Conservation (phyloP, 1,140 invertebrate species). For the Asobara japonica region DNA sequence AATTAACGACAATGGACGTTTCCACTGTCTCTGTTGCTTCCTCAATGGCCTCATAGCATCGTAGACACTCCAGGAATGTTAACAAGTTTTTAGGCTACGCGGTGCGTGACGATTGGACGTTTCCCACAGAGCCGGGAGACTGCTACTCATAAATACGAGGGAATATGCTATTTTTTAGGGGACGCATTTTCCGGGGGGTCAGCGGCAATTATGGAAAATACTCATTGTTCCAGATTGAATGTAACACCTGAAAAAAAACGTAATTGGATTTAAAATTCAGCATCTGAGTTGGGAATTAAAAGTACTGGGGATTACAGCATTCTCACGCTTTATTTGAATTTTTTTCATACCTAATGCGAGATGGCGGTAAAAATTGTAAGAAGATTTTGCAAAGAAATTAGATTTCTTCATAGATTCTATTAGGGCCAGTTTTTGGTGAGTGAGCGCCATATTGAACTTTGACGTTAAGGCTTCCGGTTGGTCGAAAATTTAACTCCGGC, state of each 20-base stretch:
- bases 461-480: too few relatives aligned
- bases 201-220: neutral
- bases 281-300: too few relatives aligned
- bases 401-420: too few relatives aligned
- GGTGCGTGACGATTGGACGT: neutral
- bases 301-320: too few relatives aligned
- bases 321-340: too few relatives aligned
- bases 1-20: neutral
- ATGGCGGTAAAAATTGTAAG: too few relatives aligned
- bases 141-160: neutral
- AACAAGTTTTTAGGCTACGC: neutral
- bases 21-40: neutral
- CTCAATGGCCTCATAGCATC: neutral
- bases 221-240: neutral
- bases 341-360: too few relatives aligned
- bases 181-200: neutral
- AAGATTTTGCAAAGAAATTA: too few relatives aligned
- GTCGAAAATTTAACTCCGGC: too few relatives aligned
- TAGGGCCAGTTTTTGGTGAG: too few relatives aligned
- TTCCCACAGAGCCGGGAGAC: neutral
- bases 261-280: neutral
- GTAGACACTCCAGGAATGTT: conserved; percentile 3
- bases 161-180: too few relatives aligned
- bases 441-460: too few relatives aligned
- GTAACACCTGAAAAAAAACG: neutral